These are phyloP conservation scores for Alcedo quadribrachys DNA, from an alignment of 2,797 vertebrate genomes.

Conservation along the genomic window DNA sequence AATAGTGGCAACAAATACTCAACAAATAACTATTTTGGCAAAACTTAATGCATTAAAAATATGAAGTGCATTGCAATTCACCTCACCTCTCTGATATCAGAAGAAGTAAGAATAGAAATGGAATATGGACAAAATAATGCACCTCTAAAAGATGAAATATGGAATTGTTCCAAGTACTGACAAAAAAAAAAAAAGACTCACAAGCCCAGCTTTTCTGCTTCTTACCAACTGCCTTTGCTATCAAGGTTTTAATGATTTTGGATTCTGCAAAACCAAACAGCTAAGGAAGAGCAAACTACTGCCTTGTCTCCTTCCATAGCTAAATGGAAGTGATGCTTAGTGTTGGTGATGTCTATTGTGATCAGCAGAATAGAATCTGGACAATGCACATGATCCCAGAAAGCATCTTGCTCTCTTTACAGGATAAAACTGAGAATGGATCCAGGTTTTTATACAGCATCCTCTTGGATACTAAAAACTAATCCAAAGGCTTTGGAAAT, in stretches of 20 bases:
- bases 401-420: not conserved
- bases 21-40: constrained; percentile 48
- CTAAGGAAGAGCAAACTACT: not conserved
- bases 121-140: constrained; percentile 4
- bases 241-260: not conserved
- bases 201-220: not conserved
- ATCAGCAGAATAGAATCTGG: not conserved
- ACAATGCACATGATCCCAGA: not conserved
- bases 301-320: not conserved
- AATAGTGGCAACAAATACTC: constrained; percentile 29
- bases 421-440: not conserved
- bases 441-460: not conserved
- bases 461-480: not conserved
- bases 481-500: not conserved
- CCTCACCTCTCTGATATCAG: constrained; percentile 25
- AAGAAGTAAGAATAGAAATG: constrained; percentile 37
- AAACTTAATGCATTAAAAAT: constrained; percentile 9
- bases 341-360: not conserved
- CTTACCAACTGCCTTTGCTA: not conserved
- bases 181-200: not conserved
- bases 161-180: not conserved
- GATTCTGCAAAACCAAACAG: not conserved
- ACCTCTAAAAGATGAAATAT: not conserved
- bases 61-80: constrained; percentile 8
- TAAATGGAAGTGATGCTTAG: not conserved